Base-by-base conservation (phyloP, 2,797 vertebrate genomes). In the Amniataba percoides region DNA sequence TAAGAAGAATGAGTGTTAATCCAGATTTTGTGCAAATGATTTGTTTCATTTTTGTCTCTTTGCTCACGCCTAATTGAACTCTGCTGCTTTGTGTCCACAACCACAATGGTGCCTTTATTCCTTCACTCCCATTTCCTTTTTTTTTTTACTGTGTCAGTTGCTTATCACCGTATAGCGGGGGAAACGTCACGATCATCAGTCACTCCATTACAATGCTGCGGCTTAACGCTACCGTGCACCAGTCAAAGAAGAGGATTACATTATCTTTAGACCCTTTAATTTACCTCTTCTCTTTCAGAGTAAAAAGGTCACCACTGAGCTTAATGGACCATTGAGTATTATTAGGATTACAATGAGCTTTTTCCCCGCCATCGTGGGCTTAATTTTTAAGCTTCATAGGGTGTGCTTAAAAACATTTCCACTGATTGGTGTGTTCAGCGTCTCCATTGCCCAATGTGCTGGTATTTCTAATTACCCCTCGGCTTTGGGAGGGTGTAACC, bases 341-440 rank as follows among this genome's bases (percentile, higher is more conserved):
- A 94, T 89, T 77, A 87, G 94, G 93, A 94, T 94, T 95, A 95
- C 92, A 94, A 92, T 90, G 81, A 90, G 83, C 85, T 72, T 90
- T 90, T 94, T 85, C 64, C 65, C 87, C 86, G 82, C 88, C 82
- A 86, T 90, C 78, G 77, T 83, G 58, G 57, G 84, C 85, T 91
- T 89, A 84, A 88, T 89, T 90, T 90, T 86, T 90, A 90, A 92
- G 90, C 89, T 92, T 91, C 42, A 82, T 71, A 83, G 78, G 70
- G 39, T 85, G 78, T 83, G 70, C 83, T 85, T 84, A 72, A 87
- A 90, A 90, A 78, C 51, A 68, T 60, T 72, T 77, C 5, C 68
- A 75, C 61, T 85, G 79, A 83, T 87, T 90, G 87, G 86, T 84
- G 65, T 60, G 40, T 87, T 79, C 66, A 59, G 27, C 25, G 40